Percentiles rank a stretch among this genome's conserved stretches.
phyloP scores from a whole-genome alignment of 2,888 invertebrate genomes.

The Acleris literana region DNA sequence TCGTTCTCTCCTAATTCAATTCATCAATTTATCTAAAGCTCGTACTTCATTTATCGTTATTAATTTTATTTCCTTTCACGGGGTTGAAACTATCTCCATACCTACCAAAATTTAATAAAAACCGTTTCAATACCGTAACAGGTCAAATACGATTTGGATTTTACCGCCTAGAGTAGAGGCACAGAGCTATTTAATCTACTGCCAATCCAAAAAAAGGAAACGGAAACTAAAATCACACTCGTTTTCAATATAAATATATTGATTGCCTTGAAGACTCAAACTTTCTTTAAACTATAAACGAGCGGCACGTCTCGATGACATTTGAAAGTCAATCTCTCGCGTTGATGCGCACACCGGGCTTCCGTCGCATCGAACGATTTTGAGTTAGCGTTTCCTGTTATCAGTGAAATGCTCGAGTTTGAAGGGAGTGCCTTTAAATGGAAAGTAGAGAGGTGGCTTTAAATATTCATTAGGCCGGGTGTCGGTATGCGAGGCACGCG shows the following conservation, averaged over 20 bases:
- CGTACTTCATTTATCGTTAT: too few species aligned
- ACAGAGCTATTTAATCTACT: too few species aligned
- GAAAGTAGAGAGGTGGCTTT: slow-evolving; percentile 67
- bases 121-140: too few species aligned
- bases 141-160: too few species aligned
- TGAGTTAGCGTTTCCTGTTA: slow-evolving; percentile 54
- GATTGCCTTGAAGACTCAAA: slow-evolving; percentile 2
- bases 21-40: too few species aligned
- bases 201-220: not conserved
- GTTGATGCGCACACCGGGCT: slow-evolving; percentile 10
- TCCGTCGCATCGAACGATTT: slow-evolving; percentile 12
- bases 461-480: slow-evolving; percentile 72
- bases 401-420: slow-evolving; percentile 49
- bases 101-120: too few species aligned
- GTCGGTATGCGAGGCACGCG: slow-evolving; percentile 65
- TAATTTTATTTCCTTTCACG: too few species aligned
- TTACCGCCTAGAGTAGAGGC: too few species aligned
- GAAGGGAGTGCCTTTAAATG: slow-evolving; percentile 60
- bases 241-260: not conserved
- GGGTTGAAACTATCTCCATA: too few species aligned
- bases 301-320: slow-evolving; percentile 12
- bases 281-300: slow-evolving; percentile 24
- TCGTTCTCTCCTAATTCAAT: too few species aligned
- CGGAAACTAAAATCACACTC: not conserved
- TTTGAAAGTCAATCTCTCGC: slow-evolving; percentile 31